Percentiles rank a stretch among this genome's conserved stretches.
These are phyloP conservation scores for Cheirogaleus medius DNA, from an alignment of 2,113 vertebrate genomes.

Conservation along the genomic window DNA sequence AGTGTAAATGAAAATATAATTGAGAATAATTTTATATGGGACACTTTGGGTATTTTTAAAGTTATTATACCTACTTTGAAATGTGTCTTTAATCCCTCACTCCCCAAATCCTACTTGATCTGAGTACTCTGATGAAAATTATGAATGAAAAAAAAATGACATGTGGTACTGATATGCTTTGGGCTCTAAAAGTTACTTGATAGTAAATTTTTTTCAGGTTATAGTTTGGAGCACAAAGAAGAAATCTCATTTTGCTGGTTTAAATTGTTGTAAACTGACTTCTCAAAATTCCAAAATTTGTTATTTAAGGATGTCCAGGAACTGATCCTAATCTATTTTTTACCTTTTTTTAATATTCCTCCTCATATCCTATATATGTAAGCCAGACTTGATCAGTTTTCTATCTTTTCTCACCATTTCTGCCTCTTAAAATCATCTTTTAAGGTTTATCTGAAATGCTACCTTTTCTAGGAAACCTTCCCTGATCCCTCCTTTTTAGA, in stretches of 20 bases:
- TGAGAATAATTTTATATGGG: slow-evolving; percentile 42
- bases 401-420: not conserved
- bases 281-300: not conserved
- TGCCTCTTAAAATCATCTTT: not conserved
- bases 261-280: not conserved
- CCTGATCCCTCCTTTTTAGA: not conserved
- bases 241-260: not conserved
- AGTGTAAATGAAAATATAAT: slow-evolving; percentile 24
- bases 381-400: not conserved
- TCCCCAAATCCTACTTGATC: slow-evolving; percentile 22
- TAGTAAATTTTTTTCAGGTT: not conserved
- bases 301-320: not conserved
- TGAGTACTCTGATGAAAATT: not conserved
- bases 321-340: not conserved
- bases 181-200: not conserved
- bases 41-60: not conserved
- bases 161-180: not conserved
- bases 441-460: slow-evolving; percentile 5
- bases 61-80: slow-evolving; percentile 30
- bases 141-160: not conserved
- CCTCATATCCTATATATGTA: not conserved
- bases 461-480: not conserved
- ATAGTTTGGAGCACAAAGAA: not conserved
- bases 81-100: not conserved
- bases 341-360: not conserved